Conservation (phyloP, 1,140 invertebrate genomes). For the Drosophila grimshawi region DNA sequence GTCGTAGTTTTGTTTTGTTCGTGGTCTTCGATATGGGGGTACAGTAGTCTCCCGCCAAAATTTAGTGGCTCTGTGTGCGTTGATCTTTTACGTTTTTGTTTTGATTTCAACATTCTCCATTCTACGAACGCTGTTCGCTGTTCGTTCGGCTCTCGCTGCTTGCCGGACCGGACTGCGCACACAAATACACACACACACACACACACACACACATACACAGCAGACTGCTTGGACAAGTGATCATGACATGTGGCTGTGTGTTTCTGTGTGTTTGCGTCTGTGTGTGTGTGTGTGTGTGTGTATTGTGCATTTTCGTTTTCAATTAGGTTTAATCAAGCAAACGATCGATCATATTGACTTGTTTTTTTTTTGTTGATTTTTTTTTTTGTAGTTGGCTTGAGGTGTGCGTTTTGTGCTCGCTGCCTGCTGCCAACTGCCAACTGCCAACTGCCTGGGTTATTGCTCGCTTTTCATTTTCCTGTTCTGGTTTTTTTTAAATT, state of each 20-base stretch:
- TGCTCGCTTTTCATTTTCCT: conserved; percentile 82
- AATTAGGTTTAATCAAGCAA: conserved; percentile 82
- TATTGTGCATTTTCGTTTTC: conserved; percentile 76
- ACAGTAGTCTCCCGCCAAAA: conserved; percentile 83
- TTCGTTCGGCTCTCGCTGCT: conserved; percentile 33
- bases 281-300: conserved; percentile 40
- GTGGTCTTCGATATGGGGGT: conserved; percentile 61
- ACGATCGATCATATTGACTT: conserved; percentile 82
- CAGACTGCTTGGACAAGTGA: conserved; percentile 49
- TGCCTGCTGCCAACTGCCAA: conserved; percentile 10
- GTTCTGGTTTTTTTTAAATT: conserved; percentile 71
- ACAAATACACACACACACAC: background rate
- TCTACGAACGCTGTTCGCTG: background rate
- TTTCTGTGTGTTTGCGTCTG: conserved; percentile 16
- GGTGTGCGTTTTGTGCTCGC: conserved; percentile 67
- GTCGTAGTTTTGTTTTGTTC: conserved; percentile 80
- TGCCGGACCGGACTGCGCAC: conserved; percentile 52
- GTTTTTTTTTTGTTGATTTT: conserved; percentile 41
- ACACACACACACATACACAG: background rate
- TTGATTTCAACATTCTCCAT: conserved; percentile 78
- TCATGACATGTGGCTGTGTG: conserved; percentile 49
- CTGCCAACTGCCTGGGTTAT: conserved; percentile 68
- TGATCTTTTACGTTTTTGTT: conserved; percentile 83
- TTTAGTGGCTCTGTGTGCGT: conserved; percentile 75
- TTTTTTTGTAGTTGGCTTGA: conserved; percentile 62